Percentiles rank a stretch among this genome's conserved stretches.
Evolutionary conservation across 1,140 invertebrate species (phyloP).

Genomic region (Drosophila neocordata): DNA sequence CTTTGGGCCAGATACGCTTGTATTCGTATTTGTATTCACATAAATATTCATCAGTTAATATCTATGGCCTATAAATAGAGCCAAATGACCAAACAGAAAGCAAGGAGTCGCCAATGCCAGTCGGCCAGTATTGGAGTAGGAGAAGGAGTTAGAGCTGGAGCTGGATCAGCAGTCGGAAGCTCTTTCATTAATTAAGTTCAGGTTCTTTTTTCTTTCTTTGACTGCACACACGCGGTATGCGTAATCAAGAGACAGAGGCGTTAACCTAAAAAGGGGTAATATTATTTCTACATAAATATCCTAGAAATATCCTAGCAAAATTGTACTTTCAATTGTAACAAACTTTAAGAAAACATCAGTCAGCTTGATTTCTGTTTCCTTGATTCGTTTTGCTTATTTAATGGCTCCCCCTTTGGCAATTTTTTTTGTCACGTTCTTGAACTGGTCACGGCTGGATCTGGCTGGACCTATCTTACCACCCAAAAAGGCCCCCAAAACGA

Average conservation of each 20-base stretch:
- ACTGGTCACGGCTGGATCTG: neutral
- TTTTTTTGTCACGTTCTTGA: conserved; percentile 5
- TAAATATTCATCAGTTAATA: conserved; percentile 73
- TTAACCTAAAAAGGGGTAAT: neutral
- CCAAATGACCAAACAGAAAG: conserved; percentile 8
- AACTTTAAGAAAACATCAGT: too few relatives aligned
- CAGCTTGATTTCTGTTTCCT: neutral
- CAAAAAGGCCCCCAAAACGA: neutral
- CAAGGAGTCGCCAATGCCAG: conserved; percentile 4
- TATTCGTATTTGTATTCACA: conserved; percentile 16
- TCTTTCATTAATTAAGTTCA: conserved; percentile 71
- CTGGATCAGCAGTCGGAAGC: conserved; percentile 33
- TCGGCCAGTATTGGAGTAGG: neutral
- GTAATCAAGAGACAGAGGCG: conserved; percentile 17
- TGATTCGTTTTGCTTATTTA: neutral
- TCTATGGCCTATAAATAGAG: conserved; percentile 61
- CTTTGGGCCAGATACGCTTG: conserved; percentile 13
- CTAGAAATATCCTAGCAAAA: too few relatives aligned
- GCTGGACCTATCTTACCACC: neutral
- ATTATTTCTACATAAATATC: too few relatives aligned
- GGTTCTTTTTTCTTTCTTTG: conserved; percentile 21
- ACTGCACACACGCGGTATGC: conserved; percentile 15
- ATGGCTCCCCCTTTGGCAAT: neutral
- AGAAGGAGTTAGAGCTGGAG: conserved; percentile 1
- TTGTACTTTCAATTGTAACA: too few relatives aligned